phyloP scores from a whole-genome alignment of 2,797 vertebrate species.

The Peromyscus aztecus region DNA sequence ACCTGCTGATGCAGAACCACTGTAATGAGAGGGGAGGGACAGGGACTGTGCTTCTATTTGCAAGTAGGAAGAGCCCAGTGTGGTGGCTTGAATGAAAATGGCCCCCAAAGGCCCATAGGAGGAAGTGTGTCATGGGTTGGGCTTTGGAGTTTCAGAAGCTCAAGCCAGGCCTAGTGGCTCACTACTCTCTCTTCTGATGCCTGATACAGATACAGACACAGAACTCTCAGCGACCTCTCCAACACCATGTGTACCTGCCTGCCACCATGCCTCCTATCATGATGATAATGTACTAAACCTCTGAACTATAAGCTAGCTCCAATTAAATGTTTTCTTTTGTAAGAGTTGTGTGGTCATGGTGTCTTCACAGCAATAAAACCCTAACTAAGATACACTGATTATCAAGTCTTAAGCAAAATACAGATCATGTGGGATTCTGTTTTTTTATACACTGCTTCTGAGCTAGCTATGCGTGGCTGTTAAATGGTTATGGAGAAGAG shows the following conservation, averaged over 20 bases:
- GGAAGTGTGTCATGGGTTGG: not conserved
- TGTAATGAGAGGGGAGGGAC: not conserved
- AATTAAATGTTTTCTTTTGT: not conserved
- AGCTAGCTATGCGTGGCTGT: not conserved
- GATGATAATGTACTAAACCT: not conserved
- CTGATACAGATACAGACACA: not conserved
- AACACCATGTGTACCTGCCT: too few species aligned
- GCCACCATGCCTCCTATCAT: not conserved
- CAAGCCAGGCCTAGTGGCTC: not conserved
- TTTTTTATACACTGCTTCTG: not conserved
- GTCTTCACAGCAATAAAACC: not conserved
- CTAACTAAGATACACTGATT: not conserved
- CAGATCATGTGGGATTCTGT: not conserved
- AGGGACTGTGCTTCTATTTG: not conserved
- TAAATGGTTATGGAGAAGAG: not conserved
- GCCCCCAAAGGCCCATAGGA: not conserved
- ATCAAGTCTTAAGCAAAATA: slow-evolving; percentile 38
- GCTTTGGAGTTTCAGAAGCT: not conserved
- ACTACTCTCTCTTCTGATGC: not conserved
- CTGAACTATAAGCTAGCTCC: not conserved
- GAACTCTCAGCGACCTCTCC: not conserved
- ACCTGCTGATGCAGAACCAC: not conserved
- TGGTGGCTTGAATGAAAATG: not conserved
- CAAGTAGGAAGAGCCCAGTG: not conserved
- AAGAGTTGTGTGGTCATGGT: not conserved